Conservation (phyloP, 2,888 invertebrate genomes). For the Steromphala cineraria region DNA sequence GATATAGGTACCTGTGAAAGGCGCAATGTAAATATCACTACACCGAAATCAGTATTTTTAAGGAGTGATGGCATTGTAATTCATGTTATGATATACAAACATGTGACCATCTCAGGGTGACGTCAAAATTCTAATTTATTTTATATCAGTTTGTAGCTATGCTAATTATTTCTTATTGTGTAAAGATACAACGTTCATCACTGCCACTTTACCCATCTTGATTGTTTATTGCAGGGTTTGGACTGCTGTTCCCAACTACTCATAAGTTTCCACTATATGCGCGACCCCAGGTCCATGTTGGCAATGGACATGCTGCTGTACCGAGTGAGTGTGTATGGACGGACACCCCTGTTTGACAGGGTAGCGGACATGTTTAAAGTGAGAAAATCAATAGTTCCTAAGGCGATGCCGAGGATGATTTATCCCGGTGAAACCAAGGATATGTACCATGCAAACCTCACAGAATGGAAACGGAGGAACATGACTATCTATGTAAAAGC, state of each 20-base stretch:
- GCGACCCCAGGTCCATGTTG: slow-evolving; percentile 88
- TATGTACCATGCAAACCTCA: slow-evolving; percentile 1
- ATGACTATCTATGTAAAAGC: slow-evolving; percentile 6
- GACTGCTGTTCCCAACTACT: slow-evolving; percentile 77
- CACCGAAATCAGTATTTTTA: too few relatives aligned
- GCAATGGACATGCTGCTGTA: slow-evolving; percentile 95
- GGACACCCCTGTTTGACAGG: not conserved
- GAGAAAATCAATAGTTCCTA: not conserved
- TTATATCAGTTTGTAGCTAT: too few relatives aligned
- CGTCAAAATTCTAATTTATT: too few relatives aligned
- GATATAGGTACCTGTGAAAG: too few relatives aligned
- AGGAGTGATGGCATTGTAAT: too few relatives aligned
- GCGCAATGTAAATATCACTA: too few relatives aligned
- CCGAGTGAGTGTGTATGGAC: slow-evolving; percentile 57
- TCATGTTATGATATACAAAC: too few relatives aligned
- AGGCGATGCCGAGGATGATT: not conserved
- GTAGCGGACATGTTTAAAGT: not conserved
- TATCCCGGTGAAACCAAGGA: slow-evolving; percentile 12
- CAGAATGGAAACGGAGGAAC: slow-evolving; percentile 14
- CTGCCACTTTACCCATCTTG: too few relatives aligned
- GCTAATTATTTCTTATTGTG: too few relatives aligned
- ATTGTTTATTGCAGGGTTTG: slow-evolving; percentile 40
- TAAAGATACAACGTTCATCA: too few relatives aligned
- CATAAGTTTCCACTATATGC: slow-evolving; percentile 93
- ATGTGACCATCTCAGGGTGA: too few relatives aligned